Evolutionary conservation across 1,140 invertebrate species (phyloP), one percentile per base, ranked within the genome.

Genomic region (Drosophila equinoxialis): DNA sequence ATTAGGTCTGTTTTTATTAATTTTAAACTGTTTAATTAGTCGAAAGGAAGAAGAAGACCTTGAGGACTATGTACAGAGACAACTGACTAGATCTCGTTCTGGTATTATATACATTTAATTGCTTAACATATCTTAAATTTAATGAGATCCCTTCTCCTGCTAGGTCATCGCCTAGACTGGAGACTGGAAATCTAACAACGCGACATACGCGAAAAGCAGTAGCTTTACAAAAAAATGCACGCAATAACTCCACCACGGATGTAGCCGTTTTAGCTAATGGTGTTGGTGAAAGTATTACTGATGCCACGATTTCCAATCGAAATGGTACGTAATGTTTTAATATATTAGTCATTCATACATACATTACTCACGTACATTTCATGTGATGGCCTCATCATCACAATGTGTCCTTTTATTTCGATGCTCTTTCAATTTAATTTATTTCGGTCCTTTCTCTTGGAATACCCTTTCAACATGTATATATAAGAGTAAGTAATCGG

Each of bases 31-130:
- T 62, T 94, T 97, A 45, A 95, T 97, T 66, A 95, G 95, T 1
- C 95, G 95, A 75, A 96, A 95, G 74, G 97, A 97, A 86, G 97
- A 98, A 74, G 94, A 96, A 57, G 96, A 97, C 72, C 92, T 98
- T 6, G 95, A 96, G 74, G 94, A 96, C 68, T 98, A 98, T 86
- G 96, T 98, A 1, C 95, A 96, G 77, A 93, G 95, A n/a, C 96
- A 97, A 81, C 92, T 98, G 68, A 97, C 96, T 1, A 93, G 96
- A 54, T 97, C 96, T 0, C 94, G 95, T 42, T 97, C 96, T 1
- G 97, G 84, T 87, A 80, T 45, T 48, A 26, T 23, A 30, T 13
- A 8, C 54, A 3, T 7, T 1, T 3, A 3, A 26, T 26, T 26
- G 2, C 23, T 0, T 26, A 11, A 14, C 26, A 10, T 4, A 42